Percentiles rank a stretch among this genome's conserved stretches.
Conservation (phyloP, 2,797 vertebrate genomes). For the Cirrhinus molitorella region DNA sequence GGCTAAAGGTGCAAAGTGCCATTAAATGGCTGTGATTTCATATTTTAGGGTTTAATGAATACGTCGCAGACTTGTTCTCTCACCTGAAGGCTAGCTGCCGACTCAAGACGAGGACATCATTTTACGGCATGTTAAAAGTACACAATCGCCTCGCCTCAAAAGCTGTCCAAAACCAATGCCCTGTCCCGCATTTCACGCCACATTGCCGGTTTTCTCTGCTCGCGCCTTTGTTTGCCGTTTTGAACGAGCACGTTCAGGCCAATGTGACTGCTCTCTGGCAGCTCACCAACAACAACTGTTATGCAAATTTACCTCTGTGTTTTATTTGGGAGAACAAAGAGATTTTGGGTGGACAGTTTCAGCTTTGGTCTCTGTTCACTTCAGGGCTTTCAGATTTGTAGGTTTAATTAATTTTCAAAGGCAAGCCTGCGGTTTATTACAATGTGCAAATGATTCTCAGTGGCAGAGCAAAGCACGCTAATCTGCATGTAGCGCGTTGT, state of each 20-base stretch:
- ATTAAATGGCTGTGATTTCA: conserved; percentile 74
- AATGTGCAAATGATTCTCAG: conserved; percentile 64
- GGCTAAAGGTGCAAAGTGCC: conserved; percentile 71
- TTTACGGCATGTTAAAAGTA: conserved; percentile 72
- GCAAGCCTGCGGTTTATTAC: conserved; percentile 60
- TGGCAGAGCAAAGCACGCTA: conserved; percentile 50
- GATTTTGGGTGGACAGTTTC: conserved; percentile 25
- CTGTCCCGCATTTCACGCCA: conserved; percentile 68
- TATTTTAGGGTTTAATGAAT: conserved; percentile 78
- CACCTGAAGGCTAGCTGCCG: conserved; percentile 36
- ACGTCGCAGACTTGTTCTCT: conserved; percentile 63
- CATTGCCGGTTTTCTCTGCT: conserved; percentile 68
- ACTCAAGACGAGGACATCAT: conserved; percentile 59
- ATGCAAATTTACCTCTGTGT: conserved; percentile 57
- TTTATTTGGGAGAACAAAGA: conserved; percentile 66
- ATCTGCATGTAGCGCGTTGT: conserved; percentile 46
- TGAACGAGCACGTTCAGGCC: conserved; percentile 18
- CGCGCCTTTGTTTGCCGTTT: conserved; percentile 37
- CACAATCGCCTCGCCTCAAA: conserved; percentile 58
- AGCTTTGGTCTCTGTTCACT: conserved; percentile 49
- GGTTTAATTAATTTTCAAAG: conserved; percentile 70
- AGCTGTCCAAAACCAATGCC: conserved; percentile 43
- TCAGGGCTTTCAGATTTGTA: conserved; percentile 58
- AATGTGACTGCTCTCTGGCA: conserved; percentile 20
- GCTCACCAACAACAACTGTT: conserved; percentile 44